These are phyloP conservation scores for Exephanes ischioxanthus DNA, from an alignment of 2,888 invertebrate species.

Conservation along the genomic window DNA sequence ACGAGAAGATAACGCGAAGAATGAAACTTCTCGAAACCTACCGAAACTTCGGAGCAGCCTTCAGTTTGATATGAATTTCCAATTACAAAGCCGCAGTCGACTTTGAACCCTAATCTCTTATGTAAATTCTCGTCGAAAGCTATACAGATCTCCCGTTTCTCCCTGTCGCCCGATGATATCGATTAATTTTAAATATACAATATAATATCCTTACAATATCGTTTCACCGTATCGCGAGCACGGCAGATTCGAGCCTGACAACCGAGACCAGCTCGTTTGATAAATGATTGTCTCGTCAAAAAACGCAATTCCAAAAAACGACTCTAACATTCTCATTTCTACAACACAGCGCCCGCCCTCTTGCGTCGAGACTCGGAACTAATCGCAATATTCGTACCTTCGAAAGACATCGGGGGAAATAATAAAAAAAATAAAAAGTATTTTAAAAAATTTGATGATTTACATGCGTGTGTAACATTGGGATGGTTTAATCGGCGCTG, in stretches of 20 bases:
- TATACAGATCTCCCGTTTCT: conserved; percentile 36
- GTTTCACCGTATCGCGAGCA: conserved; percentile 32
- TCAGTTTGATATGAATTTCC: conserved; percentile 2
- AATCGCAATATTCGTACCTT: not conserved
- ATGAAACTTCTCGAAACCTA: not conserved
- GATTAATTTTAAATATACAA: conserved; percentile 43
- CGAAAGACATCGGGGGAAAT: not conserved
- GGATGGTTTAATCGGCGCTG: conserved; percentile 56
- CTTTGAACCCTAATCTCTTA: conserved; percentile 23
- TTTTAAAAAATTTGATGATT: not conserved
- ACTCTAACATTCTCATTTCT: conserved; percentile 12
- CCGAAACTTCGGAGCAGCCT: not conserved
- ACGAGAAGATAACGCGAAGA: not conserved
- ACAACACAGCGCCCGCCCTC: conserved; percentile 34
- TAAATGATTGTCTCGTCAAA: conserved; percentile 81
- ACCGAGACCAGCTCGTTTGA: conserved; percentile 62
- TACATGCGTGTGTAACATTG: not conserved
- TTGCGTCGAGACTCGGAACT: conserved; percentile 6
- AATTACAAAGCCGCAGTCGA: conserved; percentile 12
- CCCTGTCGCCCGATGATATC: conserved; percentile 58
- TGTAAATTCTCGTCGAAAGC: conserved; percentile 48
- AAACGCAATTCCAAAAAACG: conserved; percentile 77
- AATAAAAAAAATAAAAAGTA: not conserved
- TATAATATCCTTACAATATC: conserved; percentile 25
- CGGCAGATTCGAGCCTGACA: conserved; percentile 49